Base-by-base conservation (phyloP, 2,797 vertebrate genomes). In the Cuculus canorus region DNA sequence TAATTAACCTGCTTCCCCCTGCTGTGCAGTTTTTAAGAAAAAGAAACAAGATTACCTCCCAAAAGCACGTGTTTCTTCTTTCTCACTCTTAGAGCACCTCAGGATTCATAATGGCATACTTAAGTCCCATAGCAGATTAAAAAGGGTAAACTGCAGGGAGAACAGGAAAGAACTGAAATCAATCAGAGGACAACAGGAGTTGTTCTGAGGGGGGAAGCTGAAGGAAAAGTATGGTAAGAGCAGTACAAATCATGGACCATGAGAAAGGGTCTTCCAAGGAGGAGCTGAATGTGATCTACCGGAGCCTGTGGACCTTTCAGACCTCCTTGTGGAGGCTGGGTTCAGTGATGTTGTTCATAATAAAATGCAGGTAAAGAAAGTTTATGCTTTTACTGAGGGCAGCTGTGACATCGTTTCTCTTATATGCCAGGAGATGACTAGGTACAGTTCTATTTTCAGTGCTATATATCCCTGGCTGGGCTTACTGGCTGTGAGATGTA, bases 311-410 rank as follows among this genome's bases (percentile, higher is more conserved):
- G 22, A 54, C 18, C 33, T 88, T 37, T 47, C 43, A 92, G n/a
- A 37, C 6, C 30, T 30, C 24, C 17, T 60, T 35, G 30, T 1
- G 1, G 35, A 63, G 59, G 16, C 28, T 19, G 4, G 8, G 7
- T 37, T 88, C 54, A 37, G 30, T 32, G 37, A 17, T 45, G 27
- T 39, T 2, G 1, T 41, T 72, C 0, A 0, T 27, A 66, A 84
- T 19, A 66, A 82, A 81, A 72, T 8, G 7, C 11, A 84, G 39
- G n/a, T 32, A 41, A 54, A 53, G 56, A 52, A 19, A 27, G 18
- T 13, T 66, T 28, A 23, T 21, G n/a, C 48, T 69, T 70, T 37
- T 48, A 0, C 32, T 25, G 63, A 63, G 53, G 72, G 17, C 47
- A 50, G 5, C 32, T 1, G 4, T 47, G 54, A 65, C 21, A 45